phyloP scores from a whole-genome alignment of 2,888 invertebrate species.

The Ochropleura leucogaster region DNA sequence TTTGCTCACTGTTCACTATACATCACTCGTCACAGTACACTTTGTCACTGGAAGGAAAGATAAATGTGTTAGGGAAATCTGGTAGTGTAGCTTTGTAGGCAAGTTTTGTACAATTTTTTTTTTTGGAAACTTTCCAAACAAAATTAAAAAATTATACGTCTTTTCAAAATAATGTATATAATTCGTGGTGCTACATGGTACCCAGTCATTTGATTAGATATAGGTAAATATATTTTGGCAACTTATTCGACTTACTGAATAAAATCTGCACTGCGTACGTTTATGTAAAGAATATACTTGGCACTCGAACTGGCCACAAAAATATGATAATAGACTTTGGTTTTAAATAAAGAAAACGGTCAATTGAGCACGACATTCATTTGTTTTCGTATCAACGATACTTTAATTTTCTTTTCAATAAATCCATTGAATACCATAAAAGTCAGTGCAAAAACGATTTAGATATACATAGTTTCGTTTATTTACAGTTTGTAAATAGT shows the following conservation, averaged over 20 bases:
- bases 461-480: neutral
- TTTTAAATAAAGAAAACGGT: slow-evolving; percentile 1
- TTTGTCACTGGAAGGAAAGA: slow-evolving; percentile 66
- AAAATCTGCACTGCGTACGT: slow-evolving; percentile 45
- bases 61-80: slow-evolving; percentile 28
- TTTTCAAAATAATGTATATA: neutral
- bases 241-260: slow-evolving; percentile 25
- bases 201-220: neutral
- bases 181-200: slow-evolving; percentile 43
- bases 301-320: slow-evolving; percentile 1
- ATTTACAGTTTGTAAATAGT: slow-evolving; percentile 2
- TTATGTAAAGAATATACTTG: slow-evolving; percentile 17
- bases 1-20: slow-evolving; percentile 68
- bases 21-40: slow-evolving; percentile 73
- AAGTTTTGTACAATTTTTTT: neutral
- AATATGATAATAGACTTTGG: neutral
- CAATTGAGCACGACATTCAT: neutral
- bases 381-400: neutral
- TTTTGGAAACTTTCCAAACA: neutral
- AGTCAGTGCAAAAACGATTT: too few species aligned
- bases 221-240: neutral
- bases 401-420: neutral
- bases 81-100: neutral
- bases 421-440: neutral
- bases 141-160: neutral